Evolutionary conservation across 2,797 vertebrate genomes (phyloP).

Genomic region (Ibycter americanus): DNA sequence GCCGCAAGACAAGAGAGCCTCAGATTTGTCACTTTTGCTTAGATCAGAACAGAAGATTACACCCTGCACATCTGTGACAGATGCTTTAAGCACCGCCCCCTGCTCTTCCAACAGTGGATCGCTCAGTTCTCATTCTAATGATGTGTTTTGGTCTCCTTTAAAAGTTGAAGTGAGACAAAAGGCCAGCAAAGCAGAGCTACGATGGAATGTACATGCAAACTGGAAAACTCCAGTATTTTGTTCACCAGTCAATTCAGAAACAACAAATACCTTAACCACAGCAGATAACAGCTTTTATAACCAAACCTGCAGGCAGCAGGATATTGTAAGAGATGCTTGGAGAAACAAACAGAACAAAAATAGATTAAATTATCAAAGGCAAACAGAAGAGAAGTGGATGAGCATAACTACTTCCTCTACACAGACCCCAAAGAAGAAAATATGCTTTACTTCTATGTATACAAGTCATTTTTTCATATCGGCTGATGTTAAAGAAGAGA

Average conservation of each 20-base stretch:
- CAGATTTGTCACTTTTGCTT: background rate
- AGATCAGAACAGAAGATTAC: background rate
- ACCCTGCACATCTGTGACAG: background rate
- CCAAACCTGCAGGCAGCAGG: background rate
- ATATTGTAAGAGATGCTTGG: background rate
- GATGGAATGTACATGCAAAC: background rate
- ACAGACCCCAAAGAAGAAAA: slow-evolving; percentile 1
- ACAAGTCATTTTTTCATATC: background rate
- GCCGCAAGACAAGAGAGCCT: slow-evolving; percentile 69
- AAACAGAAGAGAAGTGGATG: background rate
- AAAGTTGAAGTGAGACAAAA: slow-evolving; percentile 16
- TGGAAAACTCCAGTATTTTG: background rate
- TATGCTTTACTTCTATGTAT: slow-evolving; percentile 16
- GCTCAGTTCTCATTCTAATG: background rate
- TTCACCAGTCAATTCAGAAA: background rate
- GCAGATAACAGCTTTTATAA: background rate
- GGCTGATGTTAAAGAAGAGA: slow-evolving; percentile 19
- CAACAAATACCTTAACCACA: background rate
- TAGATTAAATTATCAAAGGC: background rate
- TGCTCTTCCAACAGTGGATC: background rate
- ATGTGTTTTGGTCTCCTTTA: background rate
- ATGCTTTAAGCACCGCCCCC: background rate
- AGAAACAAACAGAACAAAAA: background rate
- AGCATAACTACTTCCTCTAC: background rate
- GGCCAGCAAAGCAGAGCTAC: background rate